Conservation (phyloP, 2,797 vertebrate genomes). For the Tokudaia muenninki region DNA sequence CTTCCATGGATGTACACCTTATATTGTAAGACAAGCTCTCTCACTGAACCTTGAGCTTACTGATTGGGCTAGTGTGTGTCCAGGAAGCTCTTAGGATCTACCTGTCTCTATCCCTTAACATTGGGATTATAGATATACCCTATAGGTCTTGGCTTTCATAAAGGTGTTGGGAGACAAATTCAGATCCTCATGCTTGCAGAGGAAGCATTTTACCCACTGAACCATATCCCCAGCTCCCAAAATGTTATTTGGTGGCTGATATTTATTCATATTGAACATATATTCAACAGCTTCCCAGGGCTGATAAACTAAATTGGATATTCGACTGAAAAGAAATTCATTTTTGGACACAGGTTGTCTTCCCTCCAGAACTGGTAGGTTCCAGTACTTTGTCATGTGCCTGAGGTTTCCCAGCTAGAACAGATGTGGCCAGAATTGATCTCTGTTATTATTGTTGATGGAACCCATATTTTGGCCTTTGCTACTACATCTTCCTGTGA, state of each 20-base stretch:
- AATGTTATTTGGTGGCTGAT: constrained; percentile 48
- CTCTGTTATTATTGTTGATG: neutral
- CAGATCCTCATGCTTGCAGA: neutral
- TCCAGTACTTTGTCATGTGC: neutral
- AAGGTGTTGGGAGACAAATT: neutral
- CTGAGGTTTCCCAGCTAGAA: neutral
- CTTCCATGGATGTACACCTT: neutral
- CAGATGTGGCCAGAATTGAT: neutral
- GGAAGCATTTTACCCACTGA: neutral
- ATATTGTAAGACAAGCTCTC: neutral
- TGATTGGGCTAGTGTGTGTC: neutral
- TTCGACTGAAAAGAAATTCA: neutral
- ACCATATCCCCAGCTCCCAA: neutral
- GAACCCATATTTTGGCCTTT: neutral
- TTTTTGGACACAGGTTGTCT: constrained; percentile 21
- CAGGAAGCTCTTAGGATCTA: neutral
- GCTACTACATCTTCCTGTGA: neutral
- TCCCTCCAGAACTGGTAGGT: neutral
- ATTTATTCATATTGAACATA: constrained; percentile 35
- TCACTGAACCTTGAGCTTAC: neutral
- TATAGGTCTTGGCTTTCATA: neutral
- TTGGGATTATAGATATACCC: neutral
- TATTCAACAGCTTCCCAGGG: constrained; percentile 42
- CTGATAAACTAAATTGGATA: constrained; percentile 51
- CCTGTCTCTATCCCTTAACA: neutral